Evolutionary conservation across 2,113 vertebrate species (phyloP).

Genomic region (Catharus fuscescens): DNA sequence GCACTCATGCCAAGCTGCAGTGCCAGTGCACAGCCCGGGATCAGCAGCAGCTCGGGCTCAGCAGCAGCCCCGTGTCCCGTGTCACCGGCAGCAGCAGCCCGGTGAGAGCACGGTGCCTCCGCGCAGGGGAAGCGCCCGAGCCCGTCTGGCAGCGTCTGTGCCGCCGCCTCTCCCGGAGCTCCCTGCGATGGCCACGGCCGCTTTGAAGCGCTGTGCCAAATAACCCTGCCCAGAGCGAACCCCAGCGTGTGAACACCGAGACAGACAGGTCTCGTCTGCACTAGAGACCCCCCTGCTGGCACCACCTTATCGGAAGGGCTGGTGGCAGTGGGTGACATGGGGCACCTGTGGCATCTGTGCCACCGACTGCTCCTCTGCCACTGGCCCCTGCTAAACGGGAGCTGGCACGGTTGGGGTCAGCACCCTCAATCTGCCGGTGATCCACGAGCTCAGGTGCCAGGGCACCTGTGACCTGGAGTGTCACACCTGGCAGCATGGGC

Average conservation of each 20-base stretch:
- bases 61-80: neutral
- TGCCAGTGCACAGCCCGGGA: neutral
- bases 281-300: neutral
- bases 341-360: neutral
- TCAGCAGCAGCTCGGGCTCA: neutral
- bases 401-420: fast-evolving
- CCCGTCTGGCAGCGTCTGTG: neutral
- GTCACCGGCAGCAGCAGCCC: neutral
- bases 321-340: fast-evolving
- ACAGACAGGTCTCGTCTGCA: neutral
- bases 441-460: neutral
- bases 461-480: neutral
- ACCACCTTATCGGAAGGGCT: neutral
- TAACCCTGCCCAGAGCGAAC: neutral
- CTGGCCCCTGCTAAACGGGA: neutral
- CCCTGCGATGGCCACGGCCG: neutral
- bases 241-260: neutral
- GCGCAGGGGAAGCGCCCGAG: neutral
- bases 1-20: neutral
- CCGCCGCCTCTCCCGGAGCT: neutral
- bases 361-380: neutral
- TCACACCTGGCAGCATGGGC: neutral
- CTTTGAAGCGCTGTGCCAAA: neutral
- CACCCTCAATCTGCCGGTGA: neutral
- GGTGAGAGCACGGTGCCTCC: neutral